phyloP scores from a whole-genome alignment of 2,113 vertebrate species.

The Myodes glareolus region DNA sequence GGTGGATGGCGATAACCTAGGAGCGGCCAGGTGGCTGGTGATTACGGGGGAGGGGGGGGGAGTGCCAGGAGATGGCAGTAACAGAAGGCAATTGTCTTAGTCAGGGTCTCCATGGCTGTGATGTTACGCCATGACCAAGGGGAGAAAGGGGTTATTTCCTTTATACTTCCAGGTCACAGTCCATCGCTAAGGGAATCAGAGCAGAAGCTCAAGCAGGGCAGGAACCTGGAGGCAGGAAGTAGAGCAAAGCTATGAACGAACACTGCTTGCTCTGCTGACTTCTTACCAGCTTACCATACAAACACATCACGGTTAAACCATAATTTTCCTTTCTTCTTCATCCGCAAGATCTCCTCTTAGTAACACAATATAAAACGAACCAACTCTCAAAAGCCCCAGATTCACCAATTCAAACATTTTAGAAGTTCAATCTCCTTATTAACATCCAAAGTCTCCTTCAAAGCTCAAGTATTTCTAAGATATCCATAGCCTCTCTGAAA shows the following conservation, averaged over 20 bases:
- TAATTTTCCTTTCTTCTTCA: not conserved
- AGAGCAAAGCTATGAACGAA: not conserved
- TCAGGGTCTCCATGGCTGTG: not conserved
- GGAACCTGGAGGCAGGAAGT: not conserved
- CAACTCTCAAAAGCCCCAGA: not conserved
- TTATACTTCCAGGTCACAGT: not conserved
- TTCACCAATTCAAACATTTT: not conserved
- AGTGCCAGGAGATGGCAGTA: rapidly evolving
- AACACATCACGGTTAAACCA: not conserved
- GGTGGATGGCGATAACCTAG: no score
- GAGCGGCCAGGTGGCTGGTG: no score
- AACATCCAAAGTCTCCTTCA: not conserved
- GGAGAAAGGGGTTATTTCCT: not conserved
- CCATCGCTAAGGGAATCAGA: not conserved
- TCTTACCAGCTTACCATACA: not conserved
- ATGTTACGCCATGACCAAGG: not conserved
- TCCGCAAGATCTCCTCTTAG: not conserved
- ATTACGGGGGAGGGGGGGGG: no score
- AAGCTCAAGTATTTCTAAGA: not conserved
- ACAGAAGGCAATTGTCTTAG: no score
- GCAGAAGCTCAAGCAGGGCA: not conserved
- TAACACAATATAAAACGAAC: no score
- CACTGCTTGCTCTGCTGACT: not conserved
- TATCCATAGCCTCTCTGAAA: not conserved
- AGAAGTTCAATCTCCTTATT: not conserved